Evolutionary conservation across 2,797 vertebrate genomes (phyloP), one percentile per base, ranked within the genome.

Genomic region (Lemur catta): DNA sequence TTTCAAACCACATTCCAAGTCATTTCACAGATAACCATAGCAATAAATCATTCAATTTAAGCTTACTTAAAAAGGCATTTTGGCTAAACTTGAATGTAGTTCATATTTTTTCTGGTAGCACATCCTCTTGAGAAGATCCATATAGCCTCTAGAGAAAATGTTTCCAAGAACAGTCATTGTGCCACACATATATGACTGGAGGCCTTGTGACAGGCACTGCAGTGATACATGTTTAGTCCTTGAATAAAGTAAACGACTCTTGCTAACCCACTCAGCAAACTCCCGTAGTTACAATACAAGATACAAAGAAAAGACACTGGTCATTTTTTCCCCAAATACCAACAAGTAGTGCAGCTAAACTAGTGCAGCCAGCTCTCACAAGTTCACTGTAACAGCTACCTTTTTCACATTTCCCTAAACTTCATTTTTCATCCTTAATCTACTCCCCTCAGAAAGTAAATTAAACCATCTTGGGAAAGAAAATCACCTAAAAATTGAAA

Each of bases 71-170:
- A 95, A 97, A 88, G 41, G 72, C 89, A 97, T 91, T 97, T 93
- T 93, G 50, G 82, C 93, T 98, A 97, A 97, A 98, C 55, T 95
- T 96, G 97, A 84, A 97, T 89, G 88, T 97, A 90, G 38, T 72
- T 91, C 50, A 12, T 52, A 75, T 81, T 63, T 93, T 81, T 28
- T 11, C 59, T 94, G 38, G 63, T 93, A 94, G 55, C 46, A 95
- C 88, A 76, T 76, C 89, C 96, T 97, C 94, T 91, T 9, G 7
- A 90, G 87, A 97, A 94, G 65, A 86, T 92, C 95, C 38, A 4
- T 65, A 50, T 97, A 94, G 95, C 95, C 72, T 52, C 71, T 57
- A 38, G 92, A 82, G 82, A 79, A 92, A 97, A 10, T 0, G 78
- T 97, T 97, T 97, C 90, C 78, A 97, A 96, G 95, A 97, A 55